Base-by-base conservation (phyloP, 2,797 vertebrate species). In the Moxostoma hubbsi region DNA sequence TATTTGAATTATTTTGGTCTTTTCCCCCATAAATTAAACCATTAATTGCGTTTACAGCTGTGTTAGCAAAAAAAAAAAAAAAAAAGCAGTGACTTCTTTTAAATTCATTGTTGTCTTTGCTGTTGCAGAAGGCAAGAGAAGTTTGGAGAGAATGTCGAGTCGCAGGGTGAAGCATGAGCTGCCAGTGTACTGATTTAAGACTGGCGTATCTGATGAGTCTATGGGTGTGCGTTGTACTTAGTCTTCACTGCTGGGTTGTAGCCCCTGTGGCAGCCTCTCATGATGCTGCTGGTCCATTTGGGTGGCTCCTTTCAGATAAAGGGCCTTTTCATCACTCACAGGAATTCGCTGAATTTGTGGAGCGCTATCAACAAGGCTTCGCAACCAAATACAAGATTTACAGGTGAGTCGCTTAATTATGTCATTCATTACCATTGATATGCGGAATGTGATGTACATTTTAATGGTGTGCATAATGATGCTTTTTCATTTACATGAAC, bases 381-480 rank as follows among this genome's bases (percentile, higher is more conserved):
- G 96, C 93, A 90, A 98, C 97, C 82, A 96, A 96, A 93, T 99
- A 98, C 95, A 98, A 98, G 93, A 99, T 99, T 90, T 99, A 98
- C 96, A 98, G 97, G 97, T 99, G 94, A 93, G 92, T 73, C 46
- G 16, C 15, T 10, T 9, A 9, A 64, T 50, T 13, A 50, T 43
- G 8, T 50, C 13, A 15, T 75, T 66, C 43, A 45, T 71, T 51
- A 58, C 13, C 18, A 6, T 16, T n/a, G 13, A 15, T 43, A 24
- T 55, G 15, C 18, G 51, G 24, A 59, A 55, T 68, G 10, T 69
- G 50, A 46, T 9, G 1, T 8, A 53, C 4, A 6, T 47, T 10
- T 53, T 51, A 6, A 12, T 16, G 24, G 18, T 62, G 24, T 69
- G 36, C 15, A 11, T 7, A 9, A 53, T 43, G 12, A 13, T 11